Percentiles rank a stretch among this genome's conserved stretches.
Conservation (phyloP, 2,113 vertebrate genomes). For the Donacobius atricapilla region DNA sequence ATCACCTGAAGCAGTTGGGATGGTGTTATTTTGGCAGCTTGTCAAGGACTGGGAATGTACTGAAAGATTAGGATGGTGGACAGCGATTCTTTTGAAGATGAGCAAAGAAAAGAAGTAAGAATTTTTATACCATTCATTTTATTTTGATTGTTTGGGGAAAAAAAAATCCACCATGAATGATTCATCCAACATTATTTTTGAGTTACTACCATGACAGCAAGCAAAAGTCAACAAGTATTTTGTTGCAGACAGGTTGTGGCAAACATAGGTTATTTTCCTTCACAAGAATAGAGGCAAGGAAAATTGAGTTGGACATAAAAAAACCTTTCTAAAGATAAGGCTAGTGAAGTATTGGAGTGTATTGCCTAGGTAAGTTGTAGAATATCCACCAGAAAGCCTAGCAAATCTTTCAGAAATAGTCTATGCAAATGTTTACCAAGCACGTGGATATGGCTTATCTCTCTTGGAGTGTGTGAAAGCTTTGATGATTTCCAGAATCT, state of each 20-base stretch:
- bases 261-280: background rate
- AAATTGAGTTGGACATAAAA: background rate
- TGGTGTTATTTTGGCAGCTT: background rate
- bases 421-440: background rate
- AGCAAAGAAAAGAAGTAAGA: background rate
- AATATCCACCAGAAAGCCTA: background rate
- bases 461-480: background rate
- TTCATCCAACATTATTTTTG: background rate
- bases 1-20: background rate
- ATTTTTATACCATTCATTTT: background rate
- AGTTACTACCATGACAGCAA: background rate
- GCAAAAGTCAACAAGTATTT: background rate
- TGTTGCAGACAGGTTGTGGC: background rate
- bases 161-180: background rate
- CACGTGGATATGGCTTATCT: background rate
- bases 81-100: background rate
- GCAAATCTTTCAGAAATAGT: background rate
- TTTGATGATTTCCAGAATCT: background rate
- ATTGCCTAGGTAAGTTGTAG: background rate
- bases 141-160: background rate
- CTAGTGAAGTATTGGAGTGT: background rate
- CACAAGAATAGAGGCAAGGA: background rate
- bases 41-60: background rate
- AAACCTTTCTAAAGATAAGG: background rate
- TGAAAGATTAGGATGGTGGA: background rate